phyloP scores from a whole-genome alignment of 2,113 vertebrate genomes.

The Myotis brandtii region DNA sequence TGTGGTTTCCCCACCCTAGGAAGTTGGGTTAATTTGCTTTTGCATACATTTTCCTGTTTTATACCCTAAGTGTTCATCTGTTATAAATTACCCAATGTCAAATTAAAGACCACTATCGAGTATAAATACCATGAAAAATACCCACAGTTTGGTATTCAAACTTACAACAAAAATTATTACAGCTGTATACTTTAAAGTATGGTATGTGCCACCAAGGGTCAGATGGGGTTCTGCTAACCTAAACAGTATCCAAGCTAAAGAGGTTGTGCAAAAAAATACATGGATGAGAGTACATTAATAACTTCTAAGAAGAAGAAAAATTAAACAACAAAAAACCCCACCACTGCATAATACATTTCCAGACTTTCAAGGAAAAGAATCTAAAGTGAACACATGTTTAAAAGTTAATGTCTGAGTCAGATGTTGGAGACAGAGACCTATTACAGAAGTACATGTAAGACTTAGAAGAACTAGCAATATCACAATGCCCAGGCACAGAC shows the following conservation, averaged over 20 bases:
- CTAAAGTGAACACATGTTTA: conserved; percentile 53
- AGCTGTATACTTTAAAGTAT: conserved; percentile 42
- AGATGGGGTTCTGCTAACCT: conserved; percentile 40
- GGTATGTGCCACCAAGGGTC: conserved; percentile 23
- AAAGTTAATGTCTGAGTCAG: conserved; percentile 65
- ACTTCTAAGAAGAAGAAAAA: conserved; percentile 50
- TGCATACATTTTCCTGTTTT: not conserved
- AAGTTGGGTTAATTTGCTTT: conserved; percentile 42
- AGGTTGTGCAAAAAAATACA: conserved; percentile 19
- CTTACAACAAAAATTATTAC: conserved; percentile 30
- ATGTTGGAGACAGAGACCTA: conserved; percentile 61
- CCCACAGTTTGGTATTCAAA: conserved; percentile 47
- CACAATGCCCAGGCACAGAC: conserved; percentile 56
- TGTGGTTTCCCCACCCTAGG: not conserved
- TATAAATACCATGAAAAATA: conserved; percentile 40
- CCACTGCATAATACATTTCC: conserved; percentile 40
- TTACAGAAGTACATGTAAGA: conserved; percentile 51
- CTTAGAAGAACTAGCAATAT: conserved; percentile 53
- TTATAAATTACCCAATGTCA: conserved; percentile 44
- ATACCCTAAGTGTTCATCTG: not conserved
- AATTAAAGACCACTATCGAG: conserved; percentile 40
- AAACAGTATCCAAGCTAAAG: not conserved
- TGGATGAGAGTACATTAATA: conserved; percentile 6
- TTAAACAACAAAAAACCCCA: not conserved
- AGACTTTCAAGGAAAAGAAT: conserved; percentile 61